These are phyloP conservation scores for Pristionchus fissidentatus DNA, from an alignment of 2,888 invertebrate genomes.

Conservation along the genomic window DNA sequence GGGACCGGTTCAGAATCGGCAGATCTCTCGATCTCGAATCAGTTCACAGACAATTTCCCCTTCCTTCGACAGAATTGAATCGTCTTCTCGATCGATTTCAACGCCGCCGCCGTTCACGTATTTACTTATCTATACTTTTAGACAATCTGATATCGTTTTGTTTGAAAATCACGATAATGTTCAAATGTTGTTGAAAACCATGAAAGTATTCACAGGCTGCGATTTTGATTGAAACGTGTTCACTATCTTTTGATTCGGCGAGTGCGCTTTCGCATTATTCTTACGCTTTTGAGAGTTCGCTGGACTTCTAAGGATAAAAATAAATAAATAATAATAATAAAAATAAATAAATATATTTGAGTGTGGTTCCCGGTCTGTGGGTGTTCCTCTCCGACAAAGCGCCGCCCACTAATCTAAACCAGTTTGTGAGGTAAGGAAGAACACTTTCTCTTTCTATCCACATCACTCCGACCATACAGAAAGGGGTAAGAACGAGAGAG, in stretches of 20 bases:
- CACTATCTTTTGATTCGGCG: too few species aligned
- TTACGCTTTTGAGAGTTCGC: too few species aligned
- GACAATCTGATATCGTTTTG: not conserved
- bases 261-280: too few species aligned
- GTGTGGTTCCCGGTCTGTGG: conserved; percentile 27
- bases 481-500: too few species aligned
- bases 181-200: too few species aligned
- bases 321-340: too few species aligned
- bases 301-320: too few species aligned
- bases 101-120: conserved; percentile 39
- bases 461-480: too few species aligned
- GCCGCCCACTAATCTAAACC: not conserved
- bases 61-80: not conserved
- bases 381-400: not conserved
- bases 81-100: not conserved
- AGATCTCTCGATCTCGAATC: conserved; percentile 31
- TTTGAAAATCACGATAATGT: too few species aligned
- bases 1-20: not conserved
- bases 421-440: conserved; percentile 23
- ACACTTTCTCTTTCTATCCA: too few species aligned
- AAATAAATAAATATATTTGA: not conserved
- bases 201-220: too few species aligned
- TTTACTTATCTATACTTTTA: not conserved
- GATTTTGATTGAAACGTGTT: too few species aligned
- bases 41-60: not conserved